Base-by-base conservation (phyloP, 2,888 invertebrate genomes). In the Drosophila austrosaltans region DNA sequence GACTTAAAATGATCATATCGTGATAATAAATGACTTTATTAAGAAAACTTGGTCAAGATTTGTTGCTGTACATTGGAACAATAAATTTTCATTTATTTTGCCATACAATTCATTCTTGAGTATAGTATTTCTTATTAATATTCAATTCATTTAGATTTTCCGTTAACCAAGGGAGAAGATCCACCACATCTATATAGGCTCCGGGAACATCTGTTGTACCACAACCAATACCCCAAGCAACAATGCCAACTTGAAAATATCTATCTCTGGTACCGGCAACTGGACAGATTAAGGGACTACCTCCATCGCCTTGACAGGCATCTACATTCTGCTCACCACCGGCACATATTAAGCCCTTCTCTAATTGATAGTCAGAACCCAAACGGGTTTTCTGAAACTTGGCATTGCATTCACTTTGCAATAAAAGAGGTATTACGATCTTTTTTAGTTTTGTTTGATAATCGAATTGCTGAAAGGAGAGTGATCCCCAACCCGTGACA, bases 181-280 rank as follows among this genome's bases (percentile, higher is more conserved):
- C 10, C 4, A 12, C 93, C 0, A 97, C 94, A 89, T 95, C 95
- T 0, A 94, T 95, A 89, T 96, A 97, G 0, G 96, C 95, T 0
- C 95, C 96, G 0, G 96, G 96, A 12, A 94, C 93, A 36, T 93
- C 92, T 53, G 93, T 92, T 2, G 91, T 89, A 0, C 96, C 96
- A 82, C 97, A 97, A 0, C 95, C 95, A 67, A 96, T 94, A n/a
- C 96, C 96, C 96, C 96, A 96, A 0, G 96, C 94, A 0, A 96
- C 96, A 53, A 96, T 95, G 2, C 96, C 96, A 5, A 83, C 85
- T 67, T 91, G 91, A 58, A 85, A 82, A 62, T 75, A 91, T 10
- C 82, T 86, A 25, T 76, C 62, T 7, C 75, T 73, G 5, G 67
- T 36, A 1, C 40, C 53, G 61, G 90, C 90, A 53, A 95, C 91